Evolutionary conservation across 2,888 invertebrate genomes (phyloP).

Genomic region (Unio pictorum): DNA sequence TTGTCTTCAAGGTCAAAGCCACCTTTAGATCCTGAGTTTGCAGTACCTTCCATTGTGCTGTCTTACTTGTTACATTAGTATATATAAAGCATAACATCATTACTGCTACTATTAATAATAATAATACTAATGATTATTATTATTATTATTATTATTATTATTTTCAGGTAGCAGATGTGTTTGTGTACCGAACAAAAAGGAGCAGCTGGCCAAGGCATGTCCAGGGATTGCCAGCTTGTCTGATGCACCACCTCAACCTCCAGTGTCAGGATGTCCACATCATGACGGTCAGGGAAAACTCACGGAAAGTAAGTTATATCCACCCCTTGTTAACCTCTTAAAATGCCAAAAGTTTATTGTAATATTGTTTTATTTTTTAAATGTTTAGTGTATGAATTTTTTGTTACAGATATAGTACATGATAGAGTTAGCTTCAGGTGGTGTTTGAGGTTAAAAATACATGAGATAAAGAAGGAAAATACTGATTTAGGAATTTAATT

Average conservation of each 20-base stretch:
- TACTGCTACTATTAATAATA: too few relatives aligned
- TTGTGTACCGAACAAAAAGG: conserved; percentile 52
- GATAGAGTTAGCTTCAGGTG: too few relatives aligned
- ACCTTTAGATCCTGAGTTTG: too few relatives aligned
- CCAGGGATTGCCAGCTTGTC: conserved; percentile 51
- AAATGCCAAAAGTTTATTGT: neutral
- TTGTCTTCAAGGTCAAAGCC: too few relatives aligned
- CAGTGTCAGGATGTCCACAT: conserved; percentile 45
- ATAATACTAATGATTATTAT: too few relatives aligned
- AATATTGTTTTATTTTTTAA: neutral
- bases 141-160: conserved; percentile 6
- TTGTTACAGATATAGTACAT: neutral
- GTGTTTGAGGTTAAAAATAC: too few relatives aligned
- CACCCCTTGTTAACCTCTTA: neutral
- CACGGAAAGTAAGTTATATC: conserved; percentile 28
- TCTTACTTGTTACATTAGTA: too few relatives aligned
- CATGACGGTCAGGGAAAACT: conserved; percentile 37
- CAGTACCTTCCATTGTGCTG: too few relatives aligned
- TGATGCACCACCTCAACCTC: conserved; percentile 54
- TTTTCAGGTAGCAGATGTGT: conserved; percentile 73
- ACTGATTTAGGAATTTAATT: too few relatives aligned
- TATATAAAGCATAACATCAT: too few relatives aligned
- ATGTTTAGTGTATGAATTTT: neutral
- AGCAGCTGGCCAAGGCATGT: conserved; percentile 63
- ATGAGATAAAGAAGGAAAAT: too few relatives aligned